Percentiles rank a stretch among this genome's conserved stretches.
Conservation (phyloP, 1,140 invertebrate species). For the Uloborus diversus region DNA sequence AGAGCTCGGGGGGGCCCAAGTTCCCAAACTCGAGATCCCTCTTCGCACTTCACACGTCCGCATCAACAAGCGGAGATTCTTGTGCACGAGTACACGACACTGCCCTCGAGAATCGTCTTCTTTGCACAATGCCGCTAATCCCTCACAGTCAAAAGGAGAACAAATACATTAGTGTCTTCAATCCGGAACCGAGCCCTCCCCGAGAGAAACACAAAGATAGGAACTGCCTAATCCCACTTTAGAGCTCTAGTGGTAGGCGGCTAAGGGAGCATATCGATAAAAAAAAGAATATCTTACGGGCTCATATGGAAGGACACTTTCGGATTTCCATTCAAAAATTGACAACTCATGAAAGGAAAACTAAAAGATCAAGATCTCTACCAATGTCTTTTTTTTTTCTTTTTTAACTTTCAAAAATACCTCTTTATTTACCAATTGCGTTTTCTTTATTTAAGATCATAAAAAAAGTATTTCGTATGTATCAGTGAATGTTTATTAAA, state of each 20-base stretch:
- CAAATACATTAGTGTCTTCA: constrained; percentile 39
- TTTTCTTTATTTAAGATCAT: too few relatives aligned
- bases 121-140: constrained; percentile 24
- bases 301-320: too few relatives aligned
- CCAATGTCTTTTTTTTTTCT: too few relatives aligned
- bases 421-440: too few relatives aligned
- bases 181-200: neutral
- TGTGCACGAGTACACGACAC: constrained; percentile 11
- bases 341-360: too few relatives aligned
- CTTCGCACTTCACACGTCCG: neutral
- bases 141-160: constrained; percentile 48
- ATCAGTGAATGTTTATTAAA: too few relatives aligned
- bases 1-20: constrained; percentile 20
- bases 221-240: constrained; percentile 34
- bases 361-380: too few relatives aligned
- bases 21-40: constrained; percentile 30
- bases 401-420: too few relatives aligned
- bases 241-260: constrained; percentile 26
- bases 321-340: too few relatives aligned
- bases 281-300: too few relatives aligned
- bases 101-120: constrained; percentile 20
- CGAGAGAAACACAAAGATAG: constrained; percentile 14
- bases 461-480: too few relatives aligned
- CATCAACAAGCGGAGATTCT: constrained; percentile 3
- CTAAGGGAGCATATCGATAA: neutral